Evolutionary conservation across 2,888 invertebrate species (phyloP).

Genomic region (Leptarthrus brevirostris): DNA sequence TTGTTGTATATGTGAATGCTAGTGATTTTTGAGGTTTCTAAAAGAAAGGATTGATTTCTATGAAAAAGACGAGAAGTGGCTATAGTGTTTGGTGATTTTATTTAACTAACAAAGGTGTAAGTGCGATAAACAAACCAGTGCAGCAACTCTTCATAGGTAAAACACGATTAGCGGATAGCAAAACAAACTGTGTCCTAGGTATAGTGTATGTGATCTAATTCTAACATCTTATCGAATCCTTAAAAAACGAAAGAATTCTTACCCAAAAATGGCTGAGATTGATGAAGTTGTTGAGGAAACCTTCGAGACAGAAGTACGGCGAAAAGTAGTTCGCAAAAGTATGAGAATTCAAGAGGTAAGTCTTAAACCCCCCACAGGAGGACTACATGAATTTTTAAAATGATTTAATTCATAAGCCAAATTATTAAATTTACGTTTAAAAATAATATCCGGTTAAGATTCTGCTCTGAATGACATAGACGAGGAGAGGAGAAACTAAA

Average conservation of each 20-base stretch:
- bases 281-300: slow-evolving; percentile 61
- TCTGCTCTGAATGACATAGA: background rate
- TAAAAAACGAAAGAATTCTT: background rate
- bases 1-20: background rate
- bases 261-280: slow-evolving; percentile 63
- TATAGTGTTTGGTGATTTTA: slow-evolving; percentile 10
- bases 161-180: background rate
- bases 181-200: too few relatives aligned
- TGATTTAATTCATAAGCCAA: too few relatives aligned
- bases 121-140: background rate
- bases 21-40: background rate
- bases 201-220: too few relatives aligned
- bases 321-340: slow-evolving; percentile 65
- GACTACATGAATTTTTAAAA: too few relatives aligned
- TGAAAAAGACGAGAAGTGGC: background rate
- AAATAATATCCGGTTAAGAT: slow-evolving; percentile 5
- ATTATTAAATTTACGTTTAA: slow-evolving; percentile 28
- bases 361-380: too few relatives aligned
- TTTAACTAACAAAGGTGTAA: slow-evolving; percentile 4
- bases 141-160: background rate
- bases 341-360: slow-evolving; percentile 58
- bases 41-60: background rate
- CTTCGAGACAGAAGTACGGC: slow-evolving; percentile 60
- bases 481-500: background rate
- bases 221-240: too few relatives aligned